Conservation (phyloP, 2,888 invertebrate species). For the Cryptophagus acutangulus region DNA sequence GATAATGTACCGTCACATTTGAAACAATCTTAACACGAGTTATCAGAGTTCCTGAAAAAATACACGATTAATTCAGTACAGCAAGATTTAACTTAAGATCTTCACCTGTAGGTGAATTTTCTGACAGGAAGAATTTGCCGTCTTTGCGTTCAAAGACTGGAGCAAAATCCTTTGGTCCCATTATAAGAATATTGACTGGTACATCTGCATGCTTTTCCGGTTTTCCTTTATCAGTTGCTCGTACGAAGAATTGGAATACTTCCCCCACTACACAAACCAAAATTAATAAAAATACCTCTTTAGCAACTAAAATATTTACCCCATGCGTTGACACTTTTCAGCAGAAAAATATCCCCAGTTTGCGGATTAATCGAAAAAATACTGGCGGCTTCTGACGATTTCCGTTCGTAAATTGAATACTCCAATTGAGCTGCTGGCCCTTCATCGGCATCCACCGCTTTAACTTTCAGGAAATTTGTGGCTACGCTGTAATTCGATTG, state of each 20-base stretch:
- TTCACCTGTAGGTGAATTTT: constrained; percentile 63
- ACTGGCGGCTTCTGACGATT: constrained; percentile 58
- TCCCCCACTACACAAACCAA: constrained; percentile 69
- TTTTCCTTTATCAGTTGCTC: constrained; percentile 77
- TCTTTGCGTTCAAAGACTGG: constrained; percentile 71
- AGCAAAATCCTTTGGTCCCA: constrained; percentile 62
- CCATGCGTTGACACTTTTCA: constrained; percentile 56
- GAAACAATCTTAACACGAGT: constrained; percentile 64
- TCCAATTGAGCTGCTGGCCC: constrained; percentile 65
- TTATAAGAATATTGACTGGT: constrained; percentile 74
- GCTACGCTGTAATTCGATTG: constrained; percentile 56
- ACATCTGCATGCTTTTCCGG: constrained; percentile 74
- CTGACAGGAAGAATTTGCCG: constrained; percentile 74
- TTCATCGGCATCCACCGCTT: constrained; percentile 75
- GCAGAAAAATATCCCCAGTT: constrained; percentile 69
- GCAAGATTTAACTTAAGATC: neutral
- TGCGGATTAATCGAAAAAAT: constrained; percentile 70
- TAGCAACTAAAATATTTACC: constrained; percentile 41
- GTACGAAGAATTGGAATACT: constrained; percentile 82
- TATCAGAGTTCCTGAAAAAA: constrained; percentile 56
- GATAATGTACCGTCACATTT: constrained; percentile 58
- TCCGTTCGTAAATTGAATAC: constrained; percentile 73
- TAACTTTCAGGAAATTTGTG: constrained; percentile 58
- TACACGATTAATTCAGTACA: neutral
- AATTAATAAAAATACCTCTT: too few species aligned